A percentile compares a stretch with the other conserved stretches of the same genome.
Conservation (phyloP, 2,113 vertebrate species). For the Pluvialis apricaria region DNA sequence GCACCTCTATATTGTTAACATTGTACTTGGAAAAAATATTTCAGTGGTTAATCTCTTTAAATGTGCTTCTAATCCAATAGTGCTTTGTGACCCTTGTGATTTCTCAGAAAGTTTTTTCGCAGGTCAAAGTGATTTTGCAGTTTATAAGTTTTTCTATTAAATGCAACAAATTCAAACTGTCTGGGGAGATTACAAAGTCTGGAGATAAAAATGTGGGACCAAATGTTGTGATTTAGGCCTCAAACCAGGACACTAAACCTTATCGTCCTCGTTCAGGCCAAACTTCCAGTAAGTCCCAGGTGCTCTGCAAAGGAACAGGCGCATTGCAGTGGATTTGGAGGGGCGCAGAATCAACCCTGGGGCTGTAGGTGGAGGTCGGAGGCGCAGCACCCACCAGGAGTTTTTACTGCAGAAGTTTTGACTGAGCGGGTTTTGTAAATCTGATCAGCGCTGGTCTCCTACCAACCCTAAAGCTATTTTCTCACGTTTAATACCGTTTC, state of each 20-base stretch:
- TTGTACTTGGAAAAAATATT: not conserved
- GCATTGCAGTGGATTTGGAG: not conserved
- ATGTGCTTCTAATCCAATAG: not conserved
- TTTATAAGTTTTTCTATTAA: not conserved
- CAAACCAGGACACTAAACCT: too few species aligned
- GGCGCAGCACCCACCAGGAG: not conserved
- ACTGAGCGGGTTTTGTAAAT: not conserved
- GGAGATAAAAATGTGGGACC: not conserved
- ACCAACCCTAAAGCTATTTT: not conserved
- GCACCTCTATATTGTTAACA: not conserved
- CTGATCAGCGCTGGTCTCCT: not conserved
- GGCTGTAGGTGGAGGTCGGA: not conserved
- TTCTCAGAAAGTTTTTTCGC: rapidly evolving
- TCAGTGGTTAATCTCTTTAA: not conserved
- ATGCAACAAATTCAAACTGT: not conserved
- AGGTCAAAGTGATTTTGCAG: not conserved
- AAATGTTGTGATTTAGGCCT: too few species aligned
- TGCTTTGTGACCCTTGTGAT: not conserved
- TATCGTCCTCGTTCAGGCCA: not conserved
- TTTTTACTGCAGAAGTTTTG: not conserved
- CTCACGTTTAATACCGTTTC: not conserved
- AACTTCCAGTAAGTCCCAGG: not conserved
- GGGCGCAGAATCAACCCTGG: not conserved
- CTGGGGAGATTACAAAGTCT: not conserved
- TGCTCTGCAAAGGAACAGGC: not conserved